These are phyloP conservation scores for Melospiza georgiana DNA, from an alignment of 2,113 vertebrate genomes.

Conservation along the genomic window DNA sequence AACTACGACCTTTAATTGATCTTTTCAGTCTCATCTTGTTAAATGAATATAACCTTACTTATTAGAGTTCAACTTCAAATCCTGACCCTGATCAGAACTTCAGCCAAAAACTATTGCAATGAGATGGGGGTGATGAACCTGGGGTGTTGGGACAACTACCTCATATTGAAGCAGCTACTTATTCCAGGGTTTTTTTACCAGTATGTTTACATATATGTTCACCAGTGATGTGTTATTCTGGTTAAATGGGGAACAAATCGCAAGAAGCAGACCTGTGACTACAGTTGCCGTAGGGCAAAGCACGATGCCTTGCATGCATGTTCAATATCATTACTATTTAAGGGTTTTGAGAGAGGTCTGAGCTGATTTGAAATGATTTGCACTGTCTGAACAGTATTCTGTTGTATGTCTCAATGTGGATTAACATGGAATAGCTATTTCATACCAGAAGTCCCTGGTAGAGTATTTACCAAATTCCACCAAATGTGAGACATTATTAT, in stretches of 20 bases:
- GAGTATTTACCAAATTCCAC: conserved; percentile 15
- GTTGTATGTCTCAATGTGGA: neutral
- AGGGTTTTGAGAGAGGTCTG: conserved; percentile 43
- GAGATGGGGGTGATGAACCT: neutral
- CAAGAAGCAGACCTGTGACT: conserved; percentile 21
- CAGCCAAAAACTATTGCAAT: neutral
- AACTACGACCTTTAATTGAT: neutral
- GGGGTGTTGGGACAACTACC: neutral
- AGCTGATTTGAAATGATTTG: conserved; percentile 59
- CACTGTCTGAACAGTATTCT: conserved; percentile 25
- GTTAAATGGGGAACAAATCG: conserved; percentile 52
- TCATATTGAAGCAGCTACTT: neutral
- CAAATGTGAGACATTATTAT: neutral
- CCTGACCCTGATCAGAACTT: neutral
- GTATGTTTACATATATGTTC: neutral
- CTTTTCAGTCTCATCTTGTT: neutral
- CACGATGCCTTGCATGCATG: conserved; percentile 4
- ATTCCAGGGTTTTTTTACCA: neutral
- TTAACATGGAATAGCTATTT: conserved; percentile 37
- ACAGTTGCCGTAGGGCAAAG: conserved; percentile 37
- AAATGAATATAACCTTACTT: neutral
- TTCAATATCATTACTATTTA: conserved; percentile 71
- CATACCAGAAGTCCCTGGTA: neutral
- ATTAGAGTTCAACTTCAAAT: neutral
- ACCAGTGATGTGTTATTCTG: conserved; percentile 13